These are phyloP conservation scores for Varecia variegata DNA, from an alignment of 2,797 vertebrate species.

Conservation along the genomic window DNA sequence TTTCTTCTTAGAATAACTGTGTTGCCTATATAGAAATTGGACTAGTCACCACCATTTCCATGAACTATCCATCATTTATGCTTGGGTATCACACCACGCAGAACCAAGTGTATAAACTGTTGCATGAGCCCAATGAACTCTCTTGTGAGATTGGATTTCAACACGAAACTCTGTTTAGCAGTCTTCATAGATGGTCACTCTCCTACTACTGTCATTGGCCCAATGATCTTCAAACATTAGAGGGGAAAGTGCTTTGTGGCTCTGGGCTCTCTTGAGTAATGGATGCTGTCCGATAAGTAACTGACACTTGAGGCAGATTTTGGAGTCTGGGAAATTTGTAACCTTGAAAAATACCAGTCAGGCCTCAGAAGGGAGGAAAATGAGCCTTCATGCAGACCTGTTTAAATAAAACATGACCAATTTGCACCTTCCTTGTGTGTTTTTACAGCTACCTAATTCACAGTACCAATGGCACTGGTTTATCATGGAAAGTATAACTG, in stretches of 20 bases:
- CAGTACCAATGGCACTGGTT: background rate
- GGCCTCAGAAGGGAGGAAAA: slow-evolving; percentile 17
- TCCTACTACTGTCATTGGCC: background rate
- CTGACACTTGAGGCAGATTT: background rate
- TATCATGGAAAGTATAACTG: slow-evolving; percentile 39
- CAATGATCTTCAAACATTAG: background rate
- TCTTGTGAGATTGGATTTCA: background rate
- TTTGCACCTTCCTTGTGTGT: background rate
- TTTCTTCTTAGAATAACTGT: slow-evolving; percentile 1
- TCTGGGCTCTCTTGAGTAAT: slow-evolving; percentile 24
- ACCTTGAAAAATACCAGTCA: slow-evolving; percentile 4
- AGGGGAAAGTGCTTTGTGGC: background rate
- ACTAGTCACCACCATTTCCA: background rate
- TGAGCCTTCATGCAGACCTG: slow-evolving; percentile 53
- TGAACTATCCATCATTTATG: background rate
- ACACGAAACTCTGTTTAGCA: background rate
- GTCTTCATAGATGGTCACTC: background rate
- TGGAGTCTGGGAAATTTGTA: background rate
- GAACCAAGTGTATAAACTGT: background rate
- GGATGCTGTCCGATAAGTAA: background rate
- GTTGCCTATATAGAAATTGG: background rate
- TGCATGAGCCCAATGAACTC: background rate
- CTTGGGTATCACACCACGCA: background rate
- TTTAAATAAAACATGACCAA: slow-evolving; percentile 65
- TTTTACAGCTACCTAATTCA: slow-evolving; percentile 56